phyloP scores from a whole-genome alignment of 2,113 vertebrate genomes.

The Oriolus oriolus region DNA sequence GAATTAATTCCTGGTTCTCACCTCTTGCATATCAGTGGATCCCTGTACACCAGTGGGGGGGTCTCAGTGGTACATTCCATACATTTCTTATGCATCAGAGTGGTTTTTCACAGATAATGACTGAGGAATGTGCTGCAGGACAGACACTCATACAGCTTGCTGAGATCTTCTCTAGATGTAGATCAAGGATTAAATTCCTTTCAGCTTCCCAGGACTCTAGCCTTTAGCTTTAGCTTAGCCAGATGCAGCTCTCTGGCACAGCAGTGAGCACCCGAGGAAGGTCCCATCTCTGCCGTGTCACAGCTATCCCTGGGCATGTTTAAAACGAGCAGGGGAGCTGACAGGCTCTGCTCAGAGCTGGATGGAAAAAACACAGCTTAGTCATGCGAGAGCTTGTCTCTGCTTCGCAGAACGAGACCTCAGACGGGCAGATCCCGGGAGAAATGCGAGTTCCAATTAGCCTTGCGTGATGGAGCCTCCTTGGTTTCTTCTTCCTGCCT shows the following conservation, averaged over 20 bases:
- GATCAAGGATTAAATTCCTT: background rate
- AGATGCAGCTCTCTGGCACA: background rate
- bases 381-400: background rate
- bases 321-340: background rate
- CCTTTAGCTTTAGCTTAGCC: background rate
- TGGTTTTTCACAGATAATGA: background rate
- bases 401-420: background rate
- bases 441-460: background rate
- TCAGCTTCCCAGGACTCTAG: background rate
- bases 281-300: background rate
- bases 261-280: background rate
- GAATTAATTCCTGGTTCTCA: background rate
- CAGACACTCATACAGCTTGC: background rate
- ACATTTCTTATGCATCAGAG: background rate
- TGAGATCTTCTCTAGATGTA: background rate
- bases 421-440: background rate
- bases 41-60: background rate
- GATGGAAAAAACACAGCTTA: background rate
- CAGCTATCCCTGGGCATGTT: background rate
- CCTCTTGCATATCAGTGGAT: background rate
- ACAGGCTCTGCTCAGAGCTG: background rate
- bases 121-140: background rate
- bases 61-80: background rate
- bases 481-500: background rate
- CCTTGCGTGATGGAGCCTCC: background rate